Percentiles rank a stretch among this genome's conserved stretches.
These are phyloP conservation scores for Lutraria lutraria DNA, from an alignment of 2,888 invertebrate genomes.

Conservation along the genomic window DNA sequence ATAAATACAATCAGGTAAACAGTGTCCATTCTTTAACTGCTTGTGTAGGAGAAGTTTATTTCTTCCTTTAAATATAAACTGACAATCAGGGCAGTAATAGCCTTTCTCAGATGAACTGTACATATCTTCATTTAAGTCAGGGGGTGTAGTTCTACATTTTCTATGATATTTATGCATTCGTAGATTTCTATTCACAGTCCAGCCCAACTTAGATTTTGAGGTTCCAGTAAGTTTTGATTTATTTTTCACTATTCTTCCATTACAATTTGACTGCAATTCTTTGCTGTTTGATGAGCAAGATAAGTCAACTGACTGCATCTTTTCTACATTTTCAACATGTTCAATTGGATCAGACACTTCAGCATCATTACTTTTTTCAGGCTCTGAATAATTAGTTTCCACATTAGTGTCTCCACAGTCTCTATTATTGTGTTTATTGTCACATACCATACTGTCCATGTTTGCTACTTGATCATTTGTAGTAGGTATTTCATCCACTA, in stretches of 20 bases:
- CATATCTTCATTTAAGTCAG: constrained; percentile 42
- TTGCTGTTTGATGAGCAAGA: background rate
- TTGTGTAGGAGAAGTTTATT: constrained; percentile 50
- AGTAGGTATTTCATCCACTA: background rate
- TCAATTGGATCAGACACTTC: background rate
- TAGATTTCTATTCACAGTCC: constrained; percentile 53
- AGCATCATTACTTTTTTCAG: background rate
- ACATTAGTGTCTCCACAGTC: background rate
- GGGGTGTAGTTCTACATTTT: constrained; percentile 41
- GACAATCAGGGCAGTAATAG: constrained; percentile 53
- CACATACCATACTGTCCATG: background rate
- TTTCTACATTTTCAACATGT: background rate
- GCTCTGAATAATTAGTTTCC: background rate
- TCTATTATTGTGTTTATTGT: background rate
- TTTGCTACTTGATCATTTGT: background rate
- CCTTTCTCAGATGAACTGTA: constrained; percentile 45
- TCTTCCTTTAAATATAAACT: constrained; percentile 43
- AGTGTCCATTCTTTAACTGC: constrained; percentile 43
- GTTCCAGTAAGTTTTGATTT: background rate
- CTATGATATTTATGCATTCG: constrained; percentile 56
- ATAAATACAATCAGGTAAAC: constrained; percentile 56
- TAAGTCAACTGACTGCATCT: background rate
- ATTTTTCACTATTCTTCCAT: background rate
- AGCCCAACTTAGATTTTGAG: constrained; percentile 19
- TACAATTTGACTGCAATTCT: background rate